Conservation (phyloP, 2,888 invertebrate genomes). For the Drosophila paucipuncta region DNA sequence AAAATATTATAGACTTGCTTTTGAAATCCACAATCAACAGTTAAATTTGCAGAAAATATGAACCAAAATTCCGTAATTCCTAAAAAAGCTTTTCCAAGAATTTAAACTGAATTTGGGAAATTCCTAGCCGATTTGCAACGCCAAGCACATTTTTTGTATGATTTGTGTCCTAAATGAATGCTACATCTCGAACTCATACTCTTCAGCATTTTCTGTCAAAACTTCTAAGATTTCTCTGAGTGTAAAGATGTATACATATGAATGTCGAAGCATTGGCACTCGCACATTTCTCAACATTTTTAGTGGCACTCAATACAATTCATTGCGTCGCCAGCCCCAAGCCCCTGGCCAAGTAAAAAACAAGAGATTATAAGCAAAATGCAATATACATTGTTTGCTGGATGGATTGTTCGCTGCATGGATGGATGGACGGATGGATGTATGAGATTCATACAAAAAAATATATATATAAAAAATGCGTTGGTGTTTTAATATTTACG, state of each 20-base stretch:
- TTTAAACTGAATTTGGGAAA: fast-evolving
- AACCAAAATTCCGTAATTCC: not conserved
- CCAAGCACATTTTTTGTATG: fast-evolving
- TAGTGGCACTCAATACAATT: slow-evolving; percentile 82
- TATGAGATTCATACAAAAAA: slow-evolving; percentile 48
- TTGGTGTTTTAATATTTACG: slow-evolving; percentile 79
- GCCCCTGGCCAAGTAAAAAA: slow-evolving; percentile 14
- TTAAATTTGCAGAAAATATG: not conserved
- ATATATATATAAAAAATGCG: slow-evolving; percentile 58
- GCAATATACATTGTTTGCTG: slow-evolving; percentile 70
- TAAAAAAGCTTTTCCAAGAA: not conserved
- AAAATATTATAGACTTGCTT: not conserved
- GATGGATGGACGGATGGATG: slow-evolving; percentile 21
- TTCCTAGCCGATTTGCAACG: not conserved
- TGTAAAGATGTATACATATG: slow-evolving; percentile 14
- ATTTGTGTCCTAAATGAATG: not conserved
- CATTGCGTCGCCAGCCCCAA: slow-evolving; percentile 62
- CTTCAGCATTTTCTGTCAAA: not conserved
- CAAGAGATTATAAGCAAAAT: slow-evolving; percentile 77
- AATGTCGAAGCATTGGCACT: slow-evolving; percentile 56
- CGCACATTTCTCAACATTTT: slow-evolving; percentile 80
- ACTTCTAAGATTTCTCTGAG: not conserved
- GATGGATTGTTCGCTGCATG: slow-evolving; percentile 20
- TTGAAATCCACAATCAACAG: not conserved
- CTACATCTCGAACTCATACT: not conserved